Evolutionary conservation across 1,140 invertebrate species (phyloP), one percentile per base, ranked within the genome.

Genomic region (Apis laboriosa): DNA sequence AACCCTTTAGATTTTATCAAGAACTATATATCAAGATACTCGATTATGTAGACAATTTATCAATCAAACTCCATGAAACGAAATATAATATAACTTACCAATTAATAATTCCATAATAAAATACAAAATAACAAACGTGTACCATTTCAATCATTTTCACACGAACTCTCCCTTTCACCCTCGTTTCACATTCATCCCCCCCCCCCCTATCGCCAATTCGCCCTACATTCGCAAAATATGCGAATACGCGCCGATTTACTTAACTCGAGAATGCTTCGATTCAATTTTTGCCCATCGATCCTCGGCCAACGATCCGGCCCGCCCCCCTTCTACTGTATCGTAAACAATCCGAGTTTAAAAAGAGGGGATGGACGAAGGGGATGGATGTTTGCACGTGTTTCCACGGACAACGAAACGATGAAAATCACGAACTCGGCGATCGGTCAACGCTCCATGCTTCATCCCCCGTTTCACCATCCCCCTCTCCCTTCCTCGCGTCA

Each of bases 241-340:
- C 24, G 55, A 56, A 56, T 1, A 34, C 2, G 34, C 34, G 34
- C 34, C 55, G 34, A 72, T n/a, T 11, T 24, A 15, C 9, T 72
- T 19, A 56, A 56, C 21, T 49, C 9, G 17, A 4, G 5, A 2
- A 19, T 55, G 17, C 24, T 34, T 19, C 24, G 24, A 55, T 72
- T 72, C 51, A 72, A 72, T 72, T 72, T 55, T 72, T 72, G 17
- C 24, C 17, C 17, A 28, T 72, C 19, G 51, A 55, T 28, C 24
- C 21, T n/a, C 34, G 34, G 24, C 66, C 9, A 61, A 9, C 68
- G 1, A 1, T 34, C 28, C n/a, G n/a, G n/a, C n/a, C n/a, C n/a
- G n/a, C 34, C 34, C 34, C 34, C 34, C 34, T 51, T 12, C 21
- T 15, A 3, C n/a, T 15, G 17, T 15, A 9, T 0, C 51, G 51